Evolutionary conservation across 2,797 vertebrate genomes (phyloP).

Genomic region (Epinephelus awoara): DNA sequence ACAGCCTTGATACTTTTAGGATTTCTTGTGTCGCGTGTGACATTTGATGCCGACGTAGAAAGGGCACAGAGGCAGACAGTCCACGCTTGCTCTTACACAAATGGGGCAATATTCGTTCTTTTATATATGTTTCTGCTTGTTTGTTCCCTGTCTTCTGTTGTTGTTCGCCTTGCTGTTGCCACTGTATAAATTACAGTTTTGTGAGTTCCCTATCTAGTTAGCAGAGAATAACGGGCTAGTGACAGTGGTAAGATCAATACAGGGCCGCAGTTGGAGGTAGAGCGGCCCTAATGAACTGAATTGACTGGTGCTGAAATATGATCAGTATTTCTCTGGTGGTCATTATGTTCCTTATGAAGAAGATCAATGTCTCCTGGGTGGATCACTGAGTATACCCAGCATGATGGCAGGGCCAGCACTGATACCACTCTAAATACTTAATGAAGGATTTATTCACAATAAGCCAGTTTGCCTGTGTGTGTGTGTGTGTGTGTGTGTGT

Average conservation of each 20-base stretch:
- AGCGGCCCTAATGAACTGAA: constrained; percentile 83
- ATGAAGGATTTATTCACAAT: constrained; percentile 81
- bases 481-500: constrained; percentile 29
- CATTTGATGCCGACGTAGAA: constrained; percentile 72
- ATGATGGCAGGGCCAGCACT: constrained; percentile 68
- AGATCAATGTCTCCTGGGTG: constrained; percentile 85
- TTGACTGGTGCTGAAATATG: constrained; percentile 85
- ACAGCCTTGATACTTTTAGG: constrained; percentile 76
- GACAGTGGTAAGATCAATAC: constrained; percentile 83
- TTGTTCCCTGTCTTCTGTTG: constrained; percentile 49
- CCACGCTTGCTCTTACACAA: constrained; percentile 26
- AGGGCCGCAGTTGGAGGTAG: constrained; percentile 75
- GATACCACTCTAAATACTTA: constrained; percentile 85
- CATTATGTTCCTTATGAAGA: constrained; percentile 85
- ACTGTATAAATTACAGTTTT: constrained; percentile 72
- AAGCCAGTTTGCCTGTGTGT: constrained; percentile 67
- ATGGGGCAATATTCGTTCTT: constrained; percentile 29
- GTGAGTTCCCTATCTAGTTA: constrained; percentile 76
- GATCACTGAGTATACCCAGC: constrained; percentile 78
- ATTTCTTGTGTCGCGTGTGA: constrained; percentile 74
- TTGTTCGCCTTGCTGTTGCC: constrained; percentile 52
- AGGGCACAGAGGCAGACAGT: constrained; percentile 55
- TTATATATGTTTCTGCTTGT: constrained; percentile 43
- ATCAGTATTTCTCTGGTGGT: constrained; percentile 85
- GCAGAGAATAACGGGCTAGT: constrained; percentile 74